Percentiles rank a stretch among this genome's conserved stretches.
Conservation (phyloP, 2,797 vertebrate genomes). For the Etheostoma perlongum region DNA sequence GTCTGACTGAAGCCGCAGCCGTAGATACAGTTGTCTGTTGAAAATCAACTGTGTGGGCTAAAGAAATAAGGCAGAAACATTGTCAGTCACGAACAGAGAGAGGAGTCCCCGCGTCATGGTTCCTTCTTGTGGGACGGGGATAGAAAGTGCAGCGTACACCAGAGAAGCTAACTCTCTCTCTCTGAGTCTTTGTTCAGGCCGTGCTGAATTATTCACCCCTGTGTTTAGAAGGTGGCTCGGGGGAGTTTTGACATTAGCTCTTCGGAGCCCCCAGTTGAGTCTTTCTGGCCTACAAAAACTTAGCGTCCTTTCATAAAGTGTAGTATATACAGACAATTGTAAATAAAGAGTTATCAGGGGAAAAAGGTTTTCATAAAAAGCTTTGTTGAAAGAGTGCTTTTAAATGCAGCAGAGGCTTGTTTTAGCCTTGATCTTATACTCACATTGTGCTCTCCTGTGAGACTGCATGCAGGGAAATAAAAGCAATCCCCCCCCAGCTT, state of each 20-base stretch:
- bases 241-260: constrained; percentile 71
- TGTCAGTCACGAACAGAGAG: constrained; percentile 45
- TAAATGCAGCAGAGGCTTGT: constrained; percentile 54
- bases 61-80: constrained; percentile 35
- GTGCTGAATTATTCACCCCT: constrained; percentile 79
- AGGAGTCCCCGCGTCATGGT: constrained; percentile 57
- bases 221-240: constrained; percentile 74
- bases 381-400: constrained; percentile 52
- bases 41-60: constrained; percentile 44
- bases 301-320: constrained; percentile 50
- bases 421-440: constrained; percentile 60
- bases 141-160: constrained; percentile 59
- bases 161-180: constrained; percentile 51
- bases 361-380: constrained; percentile 47
- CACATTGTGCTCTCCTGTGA: constrained; percentile 53
- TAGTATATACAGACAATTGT: constrained; percentile 35
- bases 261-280: constrained; percentile 44
- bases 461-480: constrained; percentile 35
- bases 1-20: constrained; percentile 31
- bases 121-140: constrained; percentile 70
- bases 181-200: constrained; percentile 75
- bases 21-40: neutral
- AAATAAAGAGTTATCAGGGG: constrained; percentile 60
- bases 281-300: constrained; percentile 55
- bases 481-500: constrained; percentile 41